Evolutionary conservation across 2,113 vertebrate species (phyloP).

Genomic region (Scomber japonicus): DNA sequence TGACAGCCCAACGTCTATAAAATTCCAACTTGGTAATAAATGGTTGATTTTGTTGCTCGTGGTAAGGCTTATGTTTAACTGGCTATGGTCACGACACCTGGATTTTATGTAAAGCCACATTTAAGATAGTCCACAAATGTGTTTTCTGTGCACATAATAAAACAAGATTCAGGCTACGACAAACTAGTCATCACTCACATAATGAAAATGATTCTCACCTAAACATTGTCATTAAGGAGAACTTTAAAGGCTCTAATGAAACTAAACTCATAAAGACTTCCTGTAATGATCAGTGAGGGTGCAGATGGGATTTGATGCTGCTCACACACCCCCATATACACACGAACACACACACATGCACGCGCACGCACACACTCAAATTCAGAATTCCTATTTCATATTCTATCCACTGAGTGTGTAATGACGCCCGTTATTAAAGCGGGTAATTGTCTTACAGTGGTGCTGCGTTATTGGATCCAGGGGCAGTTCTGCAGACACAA

Average conservation of each 20-base stretch:
- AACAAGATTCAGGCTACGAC: conserved; percentile 48
- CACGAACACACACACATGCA: conserved; percentile 29
- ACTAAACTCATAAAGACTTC: conserved; percentile 67
- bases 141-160: conserved; percentile 51
- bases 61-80: conserved; percentile 41
- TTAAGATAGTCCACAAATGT: conserved; percentile 30
- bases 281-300: conserved; percentile 62
- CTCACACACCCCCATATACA: conserved; percentile 30
- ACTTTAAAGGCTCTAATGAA: conserved; percentile 67
- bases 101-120: conserved; percentile 41
- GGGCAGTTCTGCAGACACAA: conserved; percentile 71
- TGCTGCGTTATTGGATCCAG: conserved; percentile 78
- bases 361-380: conserved; percentile 2
- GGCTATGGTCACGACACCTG: conserved; percentile 29
- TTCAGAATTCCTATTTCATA: conserved; percentile 77
- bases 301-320: conserved; percentile 69
- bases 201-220: conserved; percentile 57
- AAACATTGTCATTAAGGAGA: conserved; percentile 61
- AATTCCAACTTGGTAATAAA: conserved; percentile 46
- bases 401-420: conserved; percentile 76
- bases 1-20: conserved; percentile 13
- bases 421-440: conserved; percentile 81
- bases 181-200: conserved; percentile 39
- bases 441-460: conserved; percentile 80
- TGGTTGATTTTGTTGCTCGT: conserved; percentile 38